phyloP scores from a whole-genome alignment of 2,888 invertebrate species.

The Lochmaea crataegi region DNA sequence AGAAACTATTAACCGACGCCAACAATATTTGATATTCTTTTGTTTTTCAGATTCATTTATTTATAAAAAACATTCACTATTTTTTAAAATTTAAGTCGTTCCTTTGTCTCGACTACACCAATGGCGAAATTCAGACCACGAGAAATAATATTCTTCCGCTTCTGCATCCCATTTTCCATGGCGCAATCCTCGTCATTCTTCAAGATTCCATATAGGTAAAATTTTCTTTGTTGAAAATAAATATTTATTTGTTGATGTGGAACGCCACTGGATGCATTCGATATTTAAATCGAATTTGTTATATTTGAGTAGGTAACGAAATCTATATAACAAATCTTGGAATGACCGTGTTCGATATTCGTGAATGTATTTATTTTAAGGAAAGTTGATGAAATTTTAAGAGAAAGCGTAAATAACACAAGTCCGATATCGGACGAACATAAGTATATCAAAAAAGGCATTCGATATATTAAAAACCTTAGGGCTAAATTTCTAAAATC shows the following conservation, averaged over 20 bases:
- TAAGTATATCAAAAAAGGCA: conserved; percentile 41
- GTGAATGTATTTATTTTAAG: conserved; percentile 40
- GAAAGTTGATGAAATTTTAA: conserved; percentile 48
- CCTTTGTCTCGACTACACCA: too few relatives aligned
- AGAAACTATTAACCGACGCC: conserved; percentile 16
- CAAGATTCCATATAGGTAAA: too few relatives aligned
- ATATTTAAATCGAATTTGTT: neutral
- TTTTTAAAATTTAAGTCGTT: neutral
- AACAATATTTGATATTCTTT: conserved; percentile 6
- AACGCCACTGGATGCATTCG: neutral
- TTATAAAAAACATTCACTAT: neutral
- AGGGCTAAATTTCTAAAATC: conserved; percentile 58
- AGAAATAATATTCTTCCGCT: too few relatives aligned
- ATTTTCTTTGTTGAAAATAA: neutral
- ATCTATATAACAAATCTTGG: neutral
- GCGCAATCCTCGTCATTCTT: too few relatives aligned
- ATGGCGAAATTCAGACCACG: too few relatives aligned
- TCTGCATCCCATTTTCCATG: too few relatives aligned
- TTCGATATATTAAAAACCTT: conserved; percentile 50
- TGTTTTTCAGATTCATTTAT: neutral
- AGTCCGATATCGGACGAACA: conserved; percentile 19
- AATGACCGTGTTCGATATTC: neutral
- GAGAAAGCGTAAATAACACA: conserved; percentile 45
- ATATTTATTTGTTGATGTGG: neutral
- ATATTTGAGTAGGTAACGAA: neutral